These are phyloP conservation scores for Pseudotriccus pelzelni DNA, from an alignment of 2,797 vertebrate species.

Conservation along the genomic window DNA sequence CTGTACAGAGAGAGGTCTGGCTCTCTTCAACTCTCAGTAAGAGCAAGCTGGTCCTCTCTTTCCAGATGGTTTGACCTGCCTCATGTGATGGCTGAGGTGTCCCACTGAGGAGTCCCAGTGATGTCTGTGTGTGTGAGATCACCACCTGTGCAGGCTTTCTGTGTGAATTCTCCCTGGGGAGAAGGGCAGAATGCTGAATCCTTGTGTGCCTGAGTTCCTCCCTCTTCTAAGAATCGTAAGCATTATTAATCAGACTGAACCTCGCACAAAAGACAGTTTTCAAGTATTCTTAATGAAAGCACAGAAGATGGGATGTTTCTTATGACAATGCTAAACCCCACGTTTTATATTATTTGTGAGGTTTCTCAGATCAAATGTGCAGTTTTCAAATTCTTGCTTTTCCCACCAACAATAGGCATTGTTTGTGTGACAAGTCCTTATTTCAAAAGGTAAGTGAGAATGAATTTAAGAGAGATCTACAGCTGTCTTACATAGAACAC, in stretches of 20 bases:
- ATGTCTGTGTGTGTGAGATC: not conserved
- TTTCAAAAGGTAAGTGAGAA: not conserved
- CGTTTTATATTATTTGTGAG: not conserved
- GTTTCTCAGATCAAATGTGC: not conserved
- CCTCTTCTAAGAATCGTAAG: not conserved
- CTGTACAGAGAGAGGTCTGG: not conserved
- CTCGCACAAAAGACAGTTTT: not conserved
- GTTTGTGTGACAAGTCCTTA: not conserved
- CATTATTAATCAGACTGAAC: not conserved
- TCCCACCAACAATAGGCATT: not conserved
- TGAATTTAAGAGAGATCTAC: not conserved
- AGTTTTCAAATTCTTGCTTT: not conserved
- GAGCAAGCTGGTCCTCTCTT: not conserved
- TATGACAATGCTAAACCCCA: not conserved
- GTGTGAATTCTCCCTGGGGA: not conserved
- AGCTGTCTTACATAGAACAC: not conserved
- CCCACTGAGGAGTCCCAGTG: not conserved
- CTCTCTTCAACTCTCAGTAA: not conserved
- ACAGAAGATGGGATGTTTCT: not conserved
- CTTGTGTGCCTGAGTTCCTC: not conserved
- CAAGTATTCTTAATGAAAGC: not conserved
- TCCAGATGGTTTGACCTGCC: not conserved
- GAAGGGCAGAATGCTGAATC: not conserved
- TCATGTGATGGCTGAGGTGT: not conserved
- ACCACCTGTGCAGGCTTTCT: not conserved